Percentiles rank a stretch among this genome's conserved stretches.
phyloP scores from a whole-genome alignment of 2,888 invertebrate species.

The Luffia ferchaultella region DNA sequence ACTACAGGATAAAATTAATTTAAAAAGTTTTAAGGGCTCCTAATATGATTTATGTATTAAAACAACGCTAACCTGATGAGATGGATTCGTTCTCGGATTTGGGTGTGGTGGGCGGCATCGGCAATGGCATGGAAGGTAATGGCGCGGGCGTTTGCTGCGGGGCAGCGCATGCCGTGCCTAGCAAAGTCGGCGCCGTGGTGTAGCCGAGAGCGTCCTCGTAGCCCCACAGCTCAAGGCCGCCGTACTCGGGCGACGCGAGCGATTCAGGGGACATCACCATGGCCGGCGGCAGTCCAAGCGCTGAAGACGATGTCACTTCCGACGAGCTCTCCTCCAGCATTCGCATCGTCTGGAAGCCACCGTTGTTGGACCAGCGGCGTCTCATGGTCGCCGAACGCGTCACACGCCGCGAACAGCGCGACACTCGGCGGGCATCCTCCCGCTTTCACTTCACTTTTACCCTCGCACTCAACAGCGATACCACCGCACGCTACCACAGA shows the following conservation, averaged over 20 bases:
- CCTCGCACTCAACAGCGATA: conserved; percentile 41
- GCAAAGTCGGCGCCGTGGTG: conserved; percentile 48
- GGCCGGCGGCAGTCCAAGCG: conserved; percentile 74
- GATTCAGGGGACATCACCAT: conserved; percentile 82
- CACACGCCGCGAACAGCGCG: conserved; percentile 46
- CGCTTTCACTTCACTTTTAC: conserved; percentile 59
- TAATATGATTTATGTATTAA: no score
- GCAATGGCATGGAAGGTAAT: conserved; percentile 58
- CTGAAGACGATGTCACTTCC: conserved; percentile 80
- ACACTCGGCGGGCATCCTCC: conserved; percentile 55
- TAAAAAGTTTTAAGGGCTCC: no score
- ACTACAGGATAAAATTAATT: no score
- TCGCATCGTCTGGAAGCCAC: conserved; percentile 71
- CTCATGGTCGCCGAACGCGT: conserved; percentile 70
- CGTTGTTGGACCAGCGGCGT: conserved; percentile 81
- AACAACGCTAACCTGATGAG: conserved; percentile 56
- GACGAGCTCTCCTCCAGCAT: conserved; percentile 78
- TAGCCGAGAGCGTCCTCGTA: conserved; percentile 64
- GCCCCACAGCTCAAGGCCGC: conserved; percentile 85
- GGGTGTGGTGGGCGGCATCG: conserved; percentile 58
- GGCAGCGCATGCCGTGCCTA: conserved; percentile 55
- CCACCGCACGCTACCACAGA: conserved; percentile 31
- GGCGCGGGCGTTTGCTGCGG: conserved; percentile 62
- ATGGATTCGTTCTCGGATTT: conserved; percentile 64
- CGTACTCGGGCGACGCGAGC: conserved; percentile 78